Base-by-base conservation (phyloP, 2,888 invertebrate species). In the Eupithecia centaureata region DNA sequence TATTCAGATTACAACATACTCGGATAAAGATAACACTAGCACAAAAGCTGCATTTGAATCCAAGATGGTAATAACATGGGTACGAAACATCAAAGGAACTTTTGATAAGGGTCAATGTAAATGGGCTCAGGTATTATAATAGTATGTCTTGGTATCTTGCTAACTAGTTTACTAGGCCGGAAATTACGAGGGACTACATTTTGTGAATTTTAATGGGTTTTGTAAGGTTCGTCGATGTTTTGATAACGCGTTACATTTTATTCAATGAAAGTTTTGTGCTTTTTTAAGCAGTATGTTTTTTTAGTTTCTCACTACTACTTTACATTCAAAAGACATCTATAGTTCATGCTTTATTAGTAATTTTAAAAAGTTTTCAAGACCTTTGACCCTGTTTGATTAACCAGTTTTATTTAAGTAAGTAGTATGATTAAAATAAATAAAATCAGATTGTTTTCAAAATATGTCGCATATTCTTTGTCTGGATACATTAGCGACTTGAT, bases 81-180 rank as follows among this genome's bases (percentile, higher is more conserved):
- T 72, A 67, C 66, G 71, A 70, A 66, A 72, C 73, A 72, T 72
- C 68, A 70, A 73, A 71, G 75, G 68, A 67, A 75, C 66, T 73
- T 75, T 75, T 75, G 75, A 75, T 71, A 71, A 72, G 75, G 75
- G 75, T 75, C 72, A 73, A 71, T 72, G 71, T 72, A 71, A 73
- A 72, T 74, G 71, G 68, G 65, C 38, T 63, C 62, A 71, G 66
- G 66, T 65, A 70, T 63, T 61, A 63, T 63, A 61, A 51, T 60
- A 65, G 54, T 66, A 57, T 18, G 65, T 63, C 61, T 66, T 33
- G 57, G 61, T 64, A 66, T 66, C 61, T 69, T 66, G 25, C 47
- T 27, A 68, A 68, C 62, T 65, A 69, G 65, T 65, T 63, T 35
- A 60, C 59, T 60, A 47, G 15, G 47, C 47, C 65, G 62, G 65